phyloP scores from a whole-genome alignment of 2,113 vertebrate genomes.

The Himantopus leucocephalus region DNA sequence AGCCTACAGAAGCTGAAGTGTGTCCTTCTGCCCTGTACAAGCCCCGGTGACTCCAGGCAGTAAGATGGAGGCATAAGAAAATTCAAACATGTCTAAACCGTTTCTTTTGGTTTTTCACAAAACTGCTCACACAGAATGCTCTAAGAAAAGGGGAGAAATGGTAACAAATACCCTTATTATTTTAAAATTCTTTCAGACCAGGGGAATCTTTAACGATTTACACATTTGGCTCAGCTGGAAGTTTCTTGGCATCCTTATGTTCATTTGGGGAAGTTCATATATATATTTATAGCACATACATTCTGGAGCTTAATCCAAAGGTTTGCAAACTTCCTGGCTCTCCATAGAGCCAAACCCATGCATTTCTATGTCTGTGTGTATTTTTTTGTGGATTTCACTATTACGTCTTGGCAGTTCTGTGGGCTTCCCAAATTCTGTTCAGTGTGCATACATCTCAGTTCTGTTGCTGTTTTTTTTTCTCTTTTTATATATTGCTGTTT shows the following conservation, averaged over 20 bases:
- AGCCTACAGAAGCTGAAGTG: neutral
- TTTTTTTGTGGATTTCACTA: neutral
- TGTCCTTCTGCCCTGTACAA: neutral
- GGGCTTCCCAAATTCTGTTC: neutral
- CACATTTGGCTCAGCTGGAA: neutral
- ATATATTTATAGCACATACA: neutral
- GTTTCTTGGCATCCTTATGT: neutral
- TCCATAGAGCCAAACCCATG: neutral
- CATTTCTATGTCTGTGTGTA: neutral
- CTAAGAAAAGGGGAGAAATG: neutral
- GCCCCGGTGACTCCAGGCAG: fast-evolving
- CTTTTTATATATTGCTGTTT: neutral
- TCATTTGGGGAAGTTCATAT: neutral
- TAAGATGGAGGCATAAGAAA: neutral
- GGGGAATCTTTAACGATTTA: neutral
- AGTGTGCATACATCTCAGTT: neutral
- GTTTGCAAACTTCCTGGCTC: slow-evolving; percentile 31
- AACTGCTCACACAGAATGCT: neutral
- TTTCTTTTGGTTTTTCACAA: neutral
- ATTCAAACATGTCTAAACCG: neutral
- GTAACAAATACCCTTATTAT: neutral
- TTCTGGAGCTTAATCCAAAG: slow-evolving; percentile 46
- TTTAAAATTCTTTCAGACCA: neutral
- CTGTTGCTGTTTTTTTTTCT: neutral
- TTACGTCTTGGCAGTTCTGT: neutral